Percentiles rank a stretch among this genome's conserved stretches.
Conservation (phyloP, 92 coral and sea anemone genomes). For the Actinostola sp. region DNA sequence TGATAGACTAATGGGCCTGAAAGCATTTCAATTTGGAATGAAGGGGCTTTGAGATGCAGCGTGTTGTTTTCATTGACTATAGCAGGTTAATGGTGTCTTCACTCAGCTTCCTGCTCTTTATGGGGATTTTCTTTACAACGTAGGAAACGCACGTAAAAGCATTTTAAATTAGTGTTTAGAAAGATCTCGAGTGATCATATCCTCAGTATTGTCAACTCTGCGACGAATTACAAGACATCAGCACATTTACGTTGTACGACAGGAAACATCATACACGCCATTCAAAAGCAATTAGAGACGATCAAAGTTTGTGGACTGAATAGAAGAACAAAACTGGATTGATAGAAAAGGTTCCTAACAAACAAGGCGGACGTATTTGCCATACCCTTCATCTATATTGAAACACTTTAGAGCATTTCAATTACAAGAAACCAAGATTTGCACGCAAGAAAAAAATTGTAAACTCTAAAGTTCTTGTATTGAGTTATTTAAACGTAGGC, state of each 20-base stretch:
- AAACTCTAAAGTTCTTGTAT: not conserved
- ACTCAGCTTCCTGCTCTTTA: constrained; percentile 31
- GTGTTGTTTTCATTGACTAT: constrained; percentile 22
- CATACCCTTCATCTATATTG: not conserved
- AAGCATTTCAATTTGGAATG: constrained; percentile 25
- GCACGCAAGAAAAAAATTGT: not conserved
- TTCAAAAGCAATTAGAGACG: constrained; percentile 15
- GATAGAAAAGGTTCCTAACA: not conserved
- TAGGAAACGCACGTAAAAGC: constrained; percentile 37
- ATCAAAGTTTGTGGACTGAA: not conserved
- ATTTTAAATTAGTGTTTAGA: constrained; percentile 36
- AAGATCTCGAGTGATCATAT: constrained; percentile 31
- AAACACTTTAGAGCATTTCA: no score
- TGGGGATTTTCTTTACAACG: constrained; percentile 20
- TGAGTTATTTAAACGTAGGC: no score
- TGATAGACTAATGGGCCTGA: constrained; percentile 27
- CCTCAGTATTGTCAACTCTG: constrained; percentile 30
- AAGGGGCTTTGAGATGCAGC: constrained; percentile 7
- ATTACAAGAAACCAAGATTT: not conserved
- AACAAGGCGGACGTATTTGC: not conserved
- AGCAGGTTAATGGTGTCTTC: constrained; percentile 36
- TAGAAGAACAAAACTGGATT: not conserved
- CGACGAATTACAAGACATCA: constrained; percentile 25
- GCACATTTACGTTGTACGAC: constrained; percentile 6
- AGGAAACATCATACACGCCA: constrained; percentile 26